Conservation (phyloP, 2,113 vertebrate genomes). For the Chionodraco myersi region DNA sequence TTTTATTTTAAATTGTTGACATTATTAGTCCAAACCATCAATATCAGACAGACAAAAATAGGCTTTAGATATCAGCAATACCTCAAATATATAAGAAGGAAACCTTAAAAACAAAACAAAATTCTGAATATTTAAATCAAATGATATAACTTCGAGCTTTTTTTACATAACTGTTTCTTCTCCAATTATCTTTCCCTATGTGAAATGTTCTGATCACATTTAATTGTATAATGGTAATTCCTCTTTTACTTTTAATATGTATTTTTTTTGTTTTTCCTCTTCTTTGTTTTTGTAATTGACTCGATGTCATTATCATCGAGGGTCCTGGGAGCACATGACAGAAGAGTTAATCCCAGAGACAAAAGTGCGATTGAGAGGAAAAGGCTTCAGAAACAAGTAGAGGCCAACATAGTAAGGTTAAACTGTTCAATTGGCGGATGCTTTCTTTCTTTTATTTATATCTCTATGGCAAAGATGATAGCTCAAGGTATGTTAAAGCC, state of each 20-base stretch:
- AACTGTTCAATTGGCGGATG: not conserved
- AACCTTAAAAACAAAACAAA: no score
- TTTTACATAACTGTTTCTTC: no score
- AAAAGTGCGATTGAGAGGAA: not conserved
- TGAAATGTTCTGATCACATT: no score
- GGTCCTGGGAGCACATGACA: not conserved
- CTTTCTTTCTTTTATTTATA: not conserved
- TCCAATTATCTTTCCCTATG: no score
- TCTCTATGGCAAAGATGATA: not conserved
- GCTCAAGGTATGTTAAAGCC: not conserved
- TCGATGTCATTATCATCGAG: not conserved
- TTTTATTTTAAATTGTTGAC: not conserved
- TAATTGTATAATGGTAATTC: no score
- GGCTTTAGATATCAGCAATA: no score
- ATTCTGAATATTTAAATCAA: no score
- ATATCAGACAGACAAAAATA: not conserved
- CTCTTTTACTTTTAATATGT: no score
- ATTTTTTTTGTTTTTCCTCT: no score
- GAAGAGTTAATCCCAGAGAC: not conserved
- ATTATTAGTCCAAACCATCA: not conserved
- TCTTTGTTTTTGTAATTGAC: no score
- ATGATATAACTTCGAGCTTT: no score
- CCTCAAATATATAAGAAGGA: not conserved
- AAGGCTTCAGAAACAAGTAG: slow-evolving; percentile 2
- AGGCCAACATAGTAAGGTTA: not conserved